These are phyloP conservation scores for Channa argus DNA, from an alignment of 2,113 vertebrate species.

Conservation along the genomic window DNA sequence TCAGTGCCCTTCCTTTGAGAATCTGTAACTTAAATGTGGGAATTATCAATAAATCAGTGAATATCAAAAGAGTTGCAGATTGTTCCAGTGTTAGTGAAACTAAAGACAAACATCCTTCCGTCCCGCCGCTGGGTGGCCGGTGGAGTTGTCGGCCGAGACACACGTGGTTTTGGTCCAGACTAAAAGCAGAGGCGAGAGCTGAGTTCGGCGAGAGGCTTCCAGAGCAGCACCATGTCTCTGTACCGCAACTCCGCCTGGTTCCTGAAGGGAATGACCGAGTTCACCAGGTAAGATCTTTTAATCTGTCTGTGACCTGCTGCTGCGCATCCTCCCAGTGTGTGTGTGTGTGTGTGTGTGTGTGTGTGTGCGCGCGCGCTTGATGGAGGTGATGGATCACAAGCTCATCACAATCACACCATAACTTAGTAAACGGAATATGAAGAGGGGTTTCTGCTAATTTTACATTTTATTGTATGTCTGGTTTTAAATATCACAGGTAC, in stretches of 20 bases:
- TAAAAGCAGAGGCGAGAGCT: conserved; percentile 61
- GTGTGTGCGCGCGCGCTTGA: too few species aligned
- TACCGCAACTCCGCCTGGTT: conserved; percentile 86
- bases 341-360: too few species aligned
- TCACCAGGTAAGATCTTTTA: conserved; percentile 79
- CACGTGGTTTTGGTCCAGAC: conserved; percentile 65
- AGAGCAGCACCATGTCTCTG: conserved; percentile 80
- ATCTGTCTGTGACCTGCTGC: not conserved
- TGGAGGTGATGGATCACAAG: not conserved
- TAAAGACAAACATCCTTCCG: not conserved
- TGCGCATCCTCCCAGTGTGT: not conserved
- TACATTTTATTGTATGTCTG: not conserved
- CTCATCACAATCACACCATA: not conserved
- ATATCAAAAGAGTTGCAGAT: too few species aligned
- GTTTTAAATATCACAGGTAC: not conserved
- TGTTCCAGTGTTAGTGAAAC: not conserved
- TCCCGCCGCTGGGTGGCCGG: conserved; percentile 37
- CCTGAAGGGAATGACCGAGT: conserved; percentile 83
- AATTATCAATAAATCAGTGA: not conserved
- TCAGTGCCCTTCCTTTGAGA: not conserved
- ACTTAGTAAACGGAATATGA: not conserved
- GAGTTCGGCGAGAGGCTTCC: conserved; percentile 54
- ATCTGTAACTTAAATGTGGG: not conserved
- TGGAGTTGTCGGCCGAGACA: conserved; percentile 1
- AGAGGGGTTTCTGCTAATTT: not conserved